Base-by-base conservation (phyloP, 2,797 vertebrate species). In the Pangasius macronema region DNA sequence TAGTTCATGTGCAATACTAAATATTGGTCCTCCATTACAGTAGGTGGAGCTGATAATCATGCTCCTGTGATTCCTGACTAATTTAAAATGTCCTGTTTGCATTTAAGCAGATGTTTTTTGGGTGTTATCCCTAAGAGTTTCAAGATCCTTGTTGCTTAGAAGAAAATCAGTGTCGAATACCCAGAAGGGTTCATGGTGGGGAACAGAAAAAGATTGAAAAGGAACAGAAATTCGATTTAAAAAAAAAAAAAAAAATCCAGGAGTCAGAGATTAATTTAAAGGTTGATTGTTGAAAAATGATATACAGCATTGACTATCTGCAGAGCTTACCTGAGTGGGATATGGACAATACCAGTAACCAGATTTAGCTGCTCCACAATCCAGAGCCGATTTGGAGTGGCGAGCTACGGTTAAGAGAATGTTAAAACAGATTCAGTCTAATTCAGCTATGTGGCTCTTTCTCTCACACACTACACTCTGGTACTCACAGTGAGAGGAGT, bases 311-410 rank as follows among this genome's bases (percentile, higher is more conserved):
- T 77, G 55, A 61, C 18, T 3, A 59, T 49, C 33, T 70, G 51
- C 27, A 75, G 42, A 36, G 27, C 82, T 92, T 85, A 99, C 97
- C 97, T 98, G 94, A 98, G 96, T 59, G 97, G 96, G 94, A 97
- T 96, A 92, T 97, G 95, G 91, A 97, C 95, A 92, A 99, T 97
- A 86, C 97, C 97, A 75, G 97, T 98, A 89, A 97, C 97, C 87
- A 98, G 94, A 84, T 99, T 98, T 90, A 99, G 96, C 92, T 98
- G 97, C 88, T 98, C 97, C 92, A 99, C 92, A 90, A 98, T 96
- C 89, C 95, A 95, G 87, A 94, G 92, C 95, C 96, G 95, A 90
- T 94, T 97, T 86, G 97, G 97, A 85, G 96, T 95, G 53, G 96
- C 95, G 94, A 99, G 96, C 98, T 99, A 87, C 1, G 82, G 36